Base-by-base conservation (phyloP, 1,140 invertebrate genomes). In the Caerostris extrusa region DNA sequence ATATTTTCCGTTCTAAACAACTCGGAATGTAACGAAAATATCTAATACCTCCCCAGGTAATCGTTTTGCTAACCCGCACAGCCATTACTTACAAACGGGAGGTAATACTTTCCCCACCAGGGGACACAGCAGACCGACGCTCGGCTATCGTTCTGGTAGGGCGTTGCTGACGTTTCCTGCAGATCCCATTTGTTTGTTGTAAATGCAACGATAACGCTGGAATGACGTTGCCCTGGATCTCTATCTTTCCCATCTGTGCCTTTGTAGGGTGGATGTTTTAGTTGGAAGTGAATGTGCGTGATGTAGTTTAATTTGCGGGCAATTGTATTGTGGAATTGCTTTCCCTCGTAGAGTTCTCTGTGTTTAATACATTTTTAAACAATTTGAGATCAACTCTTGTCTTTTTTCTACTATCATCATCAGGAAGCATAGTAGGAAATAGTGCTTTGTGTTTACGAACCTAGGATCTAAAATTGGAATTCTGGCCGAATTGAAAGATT, bases 31-130 rank as follows among this genome's bases (percentile, higher is more conserved):
- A 87, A 69, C 89, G 89, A 90, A 90, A 90, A 90, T 58, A n/a
- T 34, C 69, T 81, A 90, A 90, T 90, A 90, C 50, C 69, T 90
- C 89, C 89, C 89, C 55, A 81, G 89, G 89, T 81, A 90, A 90
- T 81, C 69, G 19, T 90, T 90, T 90, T 81, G 71, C 81, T 90
- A 90, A 90, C 89, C 89, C 55, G 34, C n/a, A 89, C 55, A 69
- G 87, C 67, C 67, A 89, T 89, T 71, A 56, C 87, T 14, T 67
- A n/a, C 10, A 5, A 17, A 10, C 50, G 85, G 55, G 85, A 61
- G 85, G 64, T 19, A 87, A 87, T 87, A 64, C 64, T 17, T 69
- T 53, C n/a, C 64, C n/a, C 67, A n/a, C 87, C 17, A 55, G n/a
- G 87, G 67, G 61, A 89, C 87, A 10, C 56, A n/a, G 14, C 53